phyloP scores from a whole-genome alignment of 2,888 invertebrate species.

The Apeira syringaria region DNA sequence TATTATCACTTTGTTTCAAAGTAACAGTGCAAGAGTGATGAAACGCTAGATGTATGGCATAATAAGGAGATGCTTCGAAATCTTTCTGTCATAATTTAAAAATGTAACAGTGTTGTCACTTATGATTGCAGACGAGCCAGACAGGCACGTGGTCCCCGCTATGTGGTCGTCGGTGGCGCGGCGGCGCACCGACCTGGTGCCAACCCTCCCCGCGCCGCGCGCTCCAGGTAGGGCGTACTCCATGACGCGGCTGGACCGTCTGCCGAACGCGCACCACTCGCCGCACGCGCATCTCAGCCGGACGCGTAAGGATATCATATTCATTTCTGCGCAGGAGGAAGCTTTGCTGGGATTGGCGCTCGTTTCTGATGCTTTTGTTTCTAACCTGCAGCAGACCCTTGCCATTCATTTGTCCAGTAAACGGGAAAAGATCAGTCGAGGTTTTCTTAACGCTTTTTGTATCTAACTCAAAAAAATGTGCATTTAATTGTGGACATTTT shows the following conservation, averaged over 20 bases:
- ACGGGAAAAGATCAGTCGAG: too few relatives aligned
- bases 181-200: conserved; percentile 95
- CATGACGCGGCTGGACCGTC: conserved; percentile 94
- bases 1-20: too few relatives aligned
- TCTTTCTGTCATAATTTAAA: too few relatives aligned
- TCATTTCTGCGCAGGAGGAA: conserved; percentile 15
- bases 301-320: conserved; percentile 54
- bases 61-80: too few relatives aligned
- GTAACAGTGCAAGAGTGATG: too few relatives aligned
- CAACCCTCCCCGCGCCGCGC: conserved; percentile 89
- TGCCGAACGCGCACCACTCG: conserved; percentile 54
- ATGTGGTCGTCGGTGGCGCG: conserved; percentile 92
- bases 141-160: conserved; percentile 75
- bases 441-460: too few relatives aligned
- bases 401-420: too few relatives aligned
- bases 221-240: conserved; percentile 92
- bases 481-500: too few relatives aligned
- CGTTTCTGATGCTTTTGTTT: conserved; percentile 13
- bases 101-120: too few relatives aligned
- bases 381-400: conserved; percentile 5
- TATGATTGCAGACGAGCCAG: conserved; percentile 58
- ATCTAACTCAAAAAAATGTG: too few relatives aligned
- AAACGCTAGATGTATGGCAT: too few relatives aligned
- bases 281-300: conserved; percentile 63
- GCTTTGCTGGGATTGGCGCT: not conserved